These are phyloP conservation scores for Caerostris darwini DNA, from an alignment of 1,140 invertebrate species.

Conservation along the genomic window DNA sequence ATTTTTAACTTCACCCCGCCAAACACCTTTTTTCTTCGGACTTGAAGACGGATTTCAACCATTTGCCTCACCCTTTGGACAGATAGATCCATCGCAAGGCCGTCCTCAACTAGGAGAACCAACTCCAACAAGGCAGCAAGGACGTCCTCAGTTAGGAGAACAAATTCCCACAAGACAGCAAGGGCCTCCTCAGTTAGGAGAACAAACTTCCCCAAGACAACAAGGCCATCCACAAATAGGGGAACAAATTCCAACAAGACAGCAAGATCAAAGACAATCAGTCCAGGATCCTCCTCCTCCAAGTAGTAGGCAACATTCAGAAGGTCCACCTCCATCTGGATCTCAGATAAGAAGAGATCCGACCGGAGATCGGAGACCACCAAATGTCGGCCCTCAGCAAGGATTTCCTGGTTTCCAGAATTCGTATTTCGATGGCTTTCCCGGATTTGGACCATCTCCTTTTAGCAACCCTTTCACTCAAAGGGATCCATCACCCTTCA, in stretches of 20 bases:
- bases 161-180: neutral
- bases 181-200: neutral
- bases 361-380: neutral
- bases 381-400: neutral
- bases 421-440: constrained; percentile 60
- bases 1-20: neutral
- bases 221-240: neutral
- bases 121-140: neutral
- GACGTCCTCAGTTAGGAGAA: neutral
- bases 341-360: neutral
- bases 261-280: neutral
- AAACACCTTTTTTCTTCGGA: constrained; percentile 38
- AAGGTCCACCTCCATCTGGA: neutral
- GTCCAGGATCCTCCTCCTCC: neutral
- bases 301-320: neutral
- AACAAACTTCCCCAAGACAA: neutral
- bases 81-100: neutral
- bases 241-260: neutral
- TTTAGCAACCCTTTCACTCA: constrained; percentile 27
- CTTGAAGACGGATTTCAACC: neutral
- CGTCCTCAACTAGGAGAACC: neutral
- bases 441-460: constrained; percentile 17
- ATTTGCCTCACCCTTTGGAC: neutral
- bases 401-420: constrained; percentile 45
- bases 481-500: neutral